Conservation (phyloP, 2,888 invertebrate species). For the Hydrotaea cyrtoneurina region DNA sequence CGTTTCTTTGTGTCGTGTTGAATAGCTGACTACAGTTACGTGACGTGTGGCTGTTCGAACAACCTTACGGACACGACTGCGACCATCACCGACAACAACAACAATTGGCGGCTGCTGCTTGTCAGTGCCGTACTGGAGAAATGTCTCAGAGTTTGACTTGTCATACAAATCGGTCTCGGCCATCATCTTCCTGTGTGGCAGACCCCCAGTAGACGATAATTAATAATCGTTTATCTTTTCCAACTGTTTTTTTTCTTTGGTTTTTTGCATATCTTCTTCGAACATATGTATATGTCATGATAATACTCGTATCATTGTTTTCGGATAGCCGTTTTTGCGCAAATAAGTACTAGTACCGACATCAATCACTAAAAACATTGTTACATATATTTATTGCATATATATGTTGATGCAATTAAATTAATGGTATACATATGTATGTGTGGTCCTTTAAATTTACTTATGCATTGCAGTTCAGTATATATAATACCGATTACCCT, state of each 20-base stretch:
- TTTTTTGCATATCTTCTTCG: conserved; percentile 13
- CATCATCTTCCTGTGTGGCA: conserved; percentile 69
- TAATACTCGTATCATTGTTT: not conserved
- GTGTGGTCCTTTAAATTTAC: too few species aligned
- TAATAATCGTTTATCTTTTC: conserved; percentile 43
- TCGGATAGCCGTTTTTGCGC: not conserved
- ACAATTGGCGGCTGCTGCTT: conserved; percentile 80
- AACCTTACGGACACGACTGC: conserved; percentile 80
- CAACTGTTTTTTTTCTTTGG: conserved; percentile 47
- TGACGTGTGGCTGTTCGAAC: conserved; percentile 80
- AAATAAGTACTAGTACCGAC: not conserved
- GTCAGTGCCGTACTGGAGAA: conserved; percentile 78
- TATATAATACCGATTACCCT: too few species aligned
- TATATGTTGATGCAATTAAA: too few species aligned
- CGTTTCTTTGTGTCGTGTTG: conserved; percentile 80
- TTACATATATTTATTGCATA: too few species aligned
- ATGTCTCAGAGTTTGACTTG: conserved; percentile 75
- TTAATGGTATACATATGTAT: too few species aligned
- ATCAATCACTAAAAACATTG: not conserved
- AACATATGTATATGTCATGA: not conserved
- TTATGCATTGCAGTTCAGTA: too few species aligned
- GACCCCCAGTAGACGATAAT: not conserved
- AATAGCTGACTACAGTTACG: conserved; percentile 81
- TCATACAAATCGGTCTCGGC: conserved; percentile 75
- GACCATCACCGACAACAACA: conserved; percentile 80